Evolutionary conservation across 2,797 vertebrate species (phyloP), one percentile per base, ranked within the genome.

Genomic region (Halcyon smyrnensis): DNA sequence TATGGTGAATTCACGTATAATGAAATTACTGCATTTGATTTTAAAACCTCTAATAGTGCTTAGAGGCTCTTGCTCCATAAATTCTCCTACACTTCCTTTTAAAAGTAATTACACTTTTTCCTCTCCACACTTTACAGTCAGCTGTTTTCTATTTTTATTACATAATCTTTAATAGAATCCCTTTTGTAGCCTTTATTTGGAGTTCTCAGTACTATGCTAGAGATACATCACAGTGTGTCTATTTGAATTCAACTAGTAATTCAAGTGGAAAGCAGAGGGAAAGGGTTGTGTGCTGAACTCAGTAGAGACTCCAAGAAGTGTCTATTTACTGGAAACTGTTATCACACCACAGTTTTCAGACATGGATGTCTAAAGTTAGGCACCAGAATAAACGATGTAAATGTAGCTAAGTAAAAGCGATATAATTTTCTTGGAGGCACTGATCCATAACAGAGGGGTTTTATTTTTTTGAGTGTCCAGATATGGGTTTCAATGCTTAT

Each of bases 331-430:
- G 53, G 63, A 84, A 92, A 51, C 37, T 60, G 16, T 48, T 57
- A 50, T 12, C 24, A 37, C 34, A 51, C 15, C 25, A 74, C 15
- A 78, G n/a, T 36, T 79, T 84, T 93, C 59, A 69, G 30, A 79
- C 5, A 14, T 0, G 3, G 21, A 56, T 34, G 17, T 23, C 39
- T 74, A 36, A 93, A 88, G 21, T 74, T 69, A 79, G 34, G 32
- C 18, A 81, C 28, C 18, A 50, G 23, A 92, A 90, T 43, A 87
- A 89, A 76, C 12, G 6, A 48, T 50, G 5, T 17, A 56, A 94
- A 82, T 80, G 45, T 45, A 79, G 6, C 12, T 56, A 74, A 13
- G 12, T 4, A 54, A 12, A 32, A 83, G 37, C 0, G 0, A 85
- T 11, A 28, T 7, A 0, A 43, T 63, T 73, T 69, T 59, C 41